phyloP scores from a whole-genome alignment of 2,888 invertebrate species.

The Drosophila pegasa region DNA sequence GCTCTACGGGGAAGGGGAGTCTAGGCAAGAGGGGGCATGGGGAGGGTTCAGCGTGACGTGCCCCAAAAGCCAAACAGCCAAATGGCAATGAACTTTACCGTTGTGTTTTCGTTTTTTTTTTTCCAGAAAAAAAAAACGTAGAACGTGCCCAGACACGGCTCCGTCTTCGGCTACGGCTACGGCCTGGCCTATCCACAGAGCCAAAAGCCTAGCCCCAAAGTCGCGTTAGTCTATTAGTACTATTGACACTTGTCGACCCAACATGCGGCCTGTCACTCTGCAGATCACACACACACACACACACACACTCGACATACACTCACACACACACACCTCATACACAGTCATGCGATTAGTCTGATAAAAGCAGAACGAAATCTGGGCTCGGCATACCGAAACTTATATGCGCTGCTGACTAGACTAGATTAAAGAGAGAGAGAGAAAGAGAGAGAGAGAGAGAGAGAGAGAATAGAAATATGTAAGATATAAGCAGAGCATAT shows the following conservation, averaged over 20 bases:
- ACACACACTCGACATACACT: background rate
- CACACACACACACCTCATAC: constrained; percentile 14
- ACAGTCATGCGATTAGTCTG: constrained; percentile 41
- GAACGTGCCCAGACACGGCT: constrained; percentile 56
- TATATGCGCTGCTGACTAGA: background rate
- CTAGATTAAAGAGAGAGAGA: no score
- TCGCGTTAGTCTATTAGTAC: constrained; percentile 77
- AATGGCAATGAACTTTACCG: constrained; percentile 83
- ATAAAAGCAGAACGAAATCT: constrained; percentile 32
- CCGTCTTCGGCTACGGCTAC: constrained; percentile 4
- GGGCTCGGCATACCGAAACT: background rate
- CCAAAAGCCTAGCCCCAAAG: constrained; percentile 42
- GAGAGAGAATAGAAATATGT: background rate
- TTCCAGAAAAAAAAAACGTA: constrained; percentile 31
- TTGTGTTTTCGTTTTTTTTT: constrained; percentile 56
- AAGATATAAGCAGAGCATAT: background rate
- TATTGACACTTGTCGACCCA: constrained; percentile 82
- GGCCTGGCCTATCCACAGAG: constrained; percentile 17
- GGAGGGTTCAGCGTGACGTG: constrained; percentile 44
- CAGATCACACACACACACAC: constrained; percentile 64
- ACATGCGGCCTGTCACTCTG: constrained; percentile 71
- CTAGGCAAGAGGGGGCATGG: constrained; percentile 1
- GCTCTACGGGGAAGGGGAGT: background rate
- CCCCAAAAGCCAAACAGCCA: constrained; percentile 54
- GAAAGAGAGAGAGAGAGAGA: background rate